A percentile compares a stretch with the other conserved stretches of the same genome.
phyloP scores from a whole-genome alignment of 2,797 vertebrate genomes.

The Tenualosa ilisha region DNA sequence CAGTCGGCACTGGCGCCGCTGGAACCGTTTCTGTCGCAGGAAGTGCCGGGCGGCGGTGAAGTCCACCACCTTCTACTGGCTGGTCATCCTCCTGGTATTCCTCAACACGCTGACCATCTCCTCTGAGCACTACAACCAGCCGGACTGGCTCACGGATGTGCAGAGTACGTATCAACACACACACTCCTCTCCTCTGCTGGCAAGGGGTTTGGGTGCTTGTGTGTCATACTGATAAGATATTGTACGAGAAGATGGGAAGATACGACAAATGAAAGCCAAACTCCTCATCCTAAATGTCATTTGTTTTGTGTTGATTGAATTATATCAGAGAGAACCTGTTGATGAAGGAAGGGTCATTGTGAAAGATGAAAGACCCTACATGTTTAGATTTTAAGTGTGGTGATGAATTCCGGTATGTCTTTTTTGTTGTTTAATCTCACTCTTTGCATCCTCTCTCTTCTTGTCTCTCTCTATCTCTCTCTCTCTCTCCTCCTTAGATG shows the following conservation, averaged over 20 bases:
- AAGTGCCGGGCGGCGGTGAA: slow-evolving; percentile 94
- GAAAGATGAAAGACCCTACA: not conserved
- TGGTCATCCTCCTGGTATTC: slow-evolving; percentile 97
- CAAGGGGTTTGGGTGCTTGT: not conserved
- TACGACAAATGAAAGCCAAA: not conserved
- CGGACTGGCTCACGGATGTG: slow-evolving; percentile 91
- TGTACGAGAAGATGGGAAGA: not conserved
- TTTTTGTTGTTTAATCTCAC: not conserved
- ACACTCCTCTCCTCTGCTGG: not conserved
- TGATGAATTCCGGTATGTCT: not conserved
- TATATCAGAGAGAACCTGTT: not conserved
- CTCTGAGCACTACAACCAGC: slow-evolving; percentile 96
- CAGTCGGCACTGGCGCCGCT: slow-evolving; percentile 94
- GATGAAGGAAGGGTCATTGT: too few relatives aligned
- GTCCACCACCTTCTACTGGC: slow-evolving; percentile 96
- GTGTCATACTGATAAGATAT: not conserved
- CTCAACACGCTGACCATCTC: slow-evolving; percentile 98
- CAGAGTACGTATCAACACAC: slow-evolving; percentile 78
- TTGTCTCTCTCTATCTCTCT: too few relatives aligned
- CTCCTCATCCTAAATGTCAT: not conserved
- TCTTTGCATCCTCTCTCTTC: not conserved
- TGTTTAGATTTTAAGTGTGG: not conserved
- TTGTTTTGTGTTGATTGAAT: not conserved
- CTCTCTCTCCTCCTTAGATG: slow-evolving; percentile 75
- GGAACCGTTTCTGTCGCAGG: slow-evolving; percentile 94